Percentiles rank a stretch among this genome's conserved stretches.
Evolutionary conservation across 2,797 vertebrate species (phyloP).

Genomic region (Potorous gilbertii): DNA sequence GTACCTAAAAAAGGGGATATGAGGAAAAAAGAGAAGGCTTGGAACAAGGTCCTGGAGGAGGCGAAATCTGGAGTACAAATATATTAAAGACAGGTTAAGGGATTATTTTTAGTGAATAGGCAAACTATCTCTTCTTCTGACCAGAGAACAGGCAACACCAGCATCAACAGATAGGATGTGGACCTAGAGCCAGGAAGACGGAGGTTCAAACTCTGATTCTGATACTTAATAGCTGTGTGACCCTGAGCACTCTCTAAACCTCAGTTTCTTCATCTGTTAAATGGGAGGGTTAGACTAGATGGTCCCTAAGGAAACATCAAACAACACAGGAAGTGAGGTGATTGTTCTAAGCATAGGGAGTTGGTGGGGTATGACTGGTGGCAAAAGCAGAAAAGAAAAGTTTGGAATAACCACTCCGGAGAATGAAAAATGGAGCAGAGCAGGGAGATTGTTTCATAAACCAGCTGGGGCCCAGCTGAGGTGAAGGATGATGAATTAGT

Average conservation of each 20-base stretch:
- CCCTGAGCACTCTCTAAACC: not conserved
- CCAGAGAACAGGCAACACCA: no score
- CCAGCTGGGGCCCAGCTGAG: not conserved
- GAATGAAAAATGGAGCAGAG: not conserved
- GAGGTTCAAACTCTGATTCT: no score
- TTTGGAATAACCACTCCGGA: not conserved
- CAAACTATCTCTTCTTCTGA: not conserved
- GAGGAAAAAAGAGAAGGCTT: not conserved
- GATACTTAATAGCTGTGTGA: not conserved
- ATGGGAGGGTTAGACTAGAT: not conserved
- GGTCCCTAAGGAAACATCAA: not conserved
- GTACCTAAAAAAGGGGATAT: not conserved
- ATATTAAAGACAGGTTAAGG: not conserved
- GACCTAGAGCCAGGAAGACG: no score
- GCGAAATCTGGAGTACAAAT: not conserved
- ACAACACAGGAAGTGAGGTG: fast-evolving
- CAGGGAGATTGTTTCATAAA: not conserved
- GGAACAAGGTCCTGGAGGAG: no score
- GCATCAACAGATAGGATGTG: no score
- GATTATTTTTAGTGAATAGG: not conserved
- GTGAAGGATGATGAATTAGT: not conserved
- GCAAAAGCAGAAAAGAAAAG: not conserved
- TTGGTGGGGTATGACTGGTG: not conserved
- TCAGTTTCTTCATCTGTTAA: not conserved
- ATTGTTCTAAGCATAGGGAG: not conserved